Base-by-base conservation (phyloP, 1,140 invertebrate species). In the Micrasema minimum region DNA sequence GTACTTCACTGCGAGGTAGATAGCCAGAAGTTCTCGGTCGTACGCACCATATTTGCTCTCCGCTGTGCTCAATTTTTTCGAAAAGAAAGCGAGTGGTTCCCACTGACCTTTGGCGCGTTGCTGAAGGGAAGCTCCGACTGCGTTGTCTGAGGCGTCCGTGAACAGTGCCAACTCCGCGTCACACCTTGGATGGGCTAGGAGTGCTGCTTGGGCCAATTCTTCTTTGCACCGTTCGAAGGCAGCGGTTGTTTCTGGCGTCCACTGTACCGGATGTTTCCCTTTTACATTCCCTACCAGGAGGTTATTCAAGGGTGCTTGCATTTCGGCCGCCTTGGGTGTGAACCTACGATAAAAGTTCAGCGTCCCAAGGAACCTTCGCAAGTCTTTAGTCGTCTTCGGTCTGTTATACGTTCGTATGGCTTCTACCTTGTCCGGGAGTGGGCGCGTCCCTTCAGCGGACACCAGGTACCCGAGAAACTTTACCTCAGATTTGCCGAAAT, bases 1-100 rank as follows among this genome's bases (percentile, higher is more conserved):
- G 41, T 69, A 50, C 35, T 64, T 70, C 16, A 74, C 62, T 1
- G 69, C 72, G 14, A 68, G 50, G 26, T 72, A 75, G 10, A 72
- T 65, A 2, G 72, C 69, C 6, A 75, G 37, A 1, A 75, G 67
- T 51, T 76, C 66, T 1, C 67, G 10, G 31, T 69, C 48, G 16
- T 74, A 71, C 0, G 50, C 1, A 12, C 22, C 16, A 10, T 23
- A 22, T 23, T 51, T 22, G 5, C 9, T 18, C 11, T 51, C 48
- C 7, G 16, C 48, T 11, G 4, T 0, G 43, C 43, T 45, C 7
- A 23, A 12, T 51, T 51, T 23, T 2, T 23, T 51, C 22, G 48
- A 51, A 6, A 23, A 51, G 48, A 31, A 31, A 4, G 26, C 26
- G 2, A 31, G 11, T 11, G 41, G 41, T 45, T 45, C 12, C 3